Evolutionary conservation across 1,140 invertebrate species (phyloP).

Genomic region (Campoletis sonorensis): DNA sequence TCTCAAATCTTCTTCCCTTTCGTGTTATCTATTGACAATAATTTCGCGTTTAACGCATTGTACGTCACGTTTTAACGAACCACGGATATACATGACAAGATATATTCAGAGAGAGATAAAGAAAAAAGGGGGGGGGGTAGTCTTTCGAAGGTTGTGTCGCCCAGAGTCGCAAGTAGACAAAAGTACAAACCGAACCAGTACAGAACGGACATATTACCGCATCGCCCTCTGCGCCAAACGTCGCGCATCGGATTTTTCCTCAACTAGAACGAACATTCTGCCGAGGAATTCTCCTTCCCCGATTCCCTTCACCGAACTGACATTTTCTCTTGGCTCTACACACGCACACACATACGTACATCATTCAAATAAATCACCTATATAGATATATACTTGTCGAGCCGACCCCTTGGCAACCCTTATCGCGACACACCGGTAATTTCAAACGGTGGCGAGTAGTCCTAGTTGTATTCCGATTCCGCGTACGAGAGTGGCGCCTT

Average conservation of each 20-base stretch:
- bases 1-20: too few species aligned
- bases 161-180: constrained; percentile 68
- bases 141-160: constrained; percentile 64
- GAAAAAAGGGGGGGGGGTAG: constrained; percentile 55
- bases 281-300: constrained; percentile 1
- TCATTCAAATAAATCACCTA: not conserved
- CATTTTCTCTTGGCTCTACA: not conserved
- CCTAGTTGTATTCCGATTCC: too few species aligned
- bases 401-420: constrained; percentile 40
- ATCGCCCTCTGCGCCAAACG: constrained; percentile 70
- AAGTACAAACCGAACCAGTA: constrained; percentile 70
- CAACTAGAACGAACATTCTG: constrained; percentile 59
- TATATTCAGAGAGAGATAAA: constrained; percentile 18
- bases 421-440: constrained; percentile 46
- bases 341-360: too few species aligned
- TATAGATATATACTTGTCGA: not conserved
- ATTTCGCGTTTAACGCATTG: not conserved
- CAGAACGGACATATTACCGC: constrained; percentile 73
- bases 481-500: not conserved
- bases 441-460: constrained; percentile 48
- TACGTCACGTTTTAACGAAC: constrained; percentile 15
- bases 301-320: not conserved
- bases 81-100: not conserved
- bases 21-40: too few species aligned
- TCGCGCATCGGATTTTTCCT: constrained; percentile 67